Evolutionary conservation across 2,888 invertebrate species (phyloP).

Genomic region (Dynastes grantii): DNA sequence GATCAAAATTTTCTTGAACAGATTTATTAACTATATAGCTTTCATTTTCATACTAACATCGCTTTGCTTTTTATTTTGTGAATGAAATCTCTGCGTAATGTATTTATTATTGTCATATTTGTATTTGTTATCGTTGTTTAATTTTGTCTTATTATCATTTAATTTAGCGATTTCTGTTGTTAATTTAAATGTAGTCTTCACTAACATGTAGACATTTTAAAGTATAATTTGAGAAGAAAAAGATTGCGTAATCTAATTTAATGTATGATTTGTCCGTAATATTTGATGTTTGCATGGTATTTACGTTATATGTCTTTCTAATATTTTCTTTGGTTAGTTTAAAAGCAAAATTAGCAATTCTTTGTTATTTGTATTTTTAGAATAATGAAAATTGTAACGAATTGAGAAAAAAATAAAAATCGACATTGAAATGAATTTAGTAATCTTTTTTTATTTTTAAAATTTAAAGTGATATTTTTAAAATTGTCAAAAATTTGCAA

Average conservation of each 20-base stretch:
- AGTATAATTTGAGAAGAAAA: background rate
- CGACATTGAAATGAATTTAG: background rate
- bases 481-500: too few relatives aligned
- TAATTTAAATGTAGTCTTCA: conserved; percentile 20
- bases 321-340: background rate
- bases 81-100: background rate
- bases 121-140: background rate
- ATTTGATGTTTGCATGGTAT: conserved; percentile 31
- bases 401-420: background rate
- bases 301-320: background rate
- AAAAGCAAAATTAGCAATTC: conserved; percentile 22
- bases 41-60: conserved; percentile 1
- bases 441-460: background rate
- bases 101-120: conserved; percentile 14
- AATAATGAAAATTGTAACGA: background rate
- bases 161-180: background rate
- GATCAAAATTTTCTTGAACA: conserved; percentile 6
- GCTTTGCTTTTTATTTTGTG: conserved; percentile 5
- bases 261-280: conserved; percentile 26
- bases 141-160: background rate
- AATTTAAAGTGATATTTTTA: too few relatives aligned
- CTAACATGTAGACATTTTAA: conserved; percentile 15
- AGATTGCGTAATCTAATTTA: background rate
- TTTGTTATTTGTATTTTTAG: background rate
- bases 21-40: conserved; percentile 1